These are phyloP conservation scores for Dynastes grantii DNA, from an alignment of 2,888 invertebrate species.

Conservation along the genomic window DNA sequence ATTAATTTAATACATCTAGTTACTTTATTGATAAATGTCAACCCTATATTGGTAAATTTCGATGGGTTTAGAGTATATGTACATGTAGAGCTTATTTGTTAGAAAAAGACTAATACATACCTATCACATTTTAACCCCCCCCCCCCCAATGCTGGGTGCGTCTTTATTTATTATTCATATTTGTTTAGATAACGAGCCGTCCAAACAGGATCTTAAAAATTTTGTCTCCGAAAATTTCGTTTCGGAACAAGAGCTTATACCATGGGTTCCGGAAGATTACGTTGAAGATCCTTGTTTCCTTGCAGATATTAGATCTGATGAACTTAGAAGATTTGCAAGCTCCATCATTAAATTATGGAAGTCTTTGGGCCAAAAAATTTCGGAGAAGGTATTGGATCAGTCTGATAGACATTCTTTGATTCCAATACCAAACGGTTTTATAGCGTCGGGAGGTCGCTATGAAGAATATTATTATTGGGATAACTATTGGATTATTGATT, in stretches of 20 bases:
- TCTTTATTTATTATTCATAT: background rate
- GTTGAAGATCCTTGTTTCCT: constrained; percentile 76
- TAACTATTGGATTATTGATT: constrained; percentile 89
- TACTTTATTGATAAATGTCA: too few relatives aligned
- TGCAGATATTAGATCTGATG: constrained; percentile 73
- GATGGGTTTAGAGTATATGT: too few relatives aligned
- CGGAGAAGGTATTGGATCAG: constrained; percentile 72
- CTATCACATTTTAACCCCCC: too few relatives aligned
- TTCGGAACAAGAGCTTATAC: constrained; percentile 74
- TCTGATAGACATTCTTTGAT: constrained; percentile 67
- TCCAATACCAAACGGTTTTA: constrained; percentile 74
- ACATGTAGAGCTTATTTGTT: too few relatives aligned
- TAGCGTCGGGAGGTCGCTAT: constrained; percentile 82
- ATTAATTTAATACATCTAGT: too few relatives aligned
- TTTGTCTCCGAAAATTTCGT: too few relatives aligned
- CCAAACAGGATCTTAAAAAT: constrained; percentile 60
- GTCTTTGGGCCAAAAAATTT: constrained; percentile 76
- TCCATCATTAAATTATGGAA: constrained; percentile 78
- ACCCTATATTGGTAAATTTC: too few relatives aligned
- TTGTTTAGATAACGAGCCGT: constrained; percentile 68
- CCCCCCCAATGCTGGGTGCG: too few relatives aligned
- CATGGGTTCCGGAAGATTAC: constrained; percentile 77
- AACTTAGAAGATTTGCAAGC: constrained; percentile 76
- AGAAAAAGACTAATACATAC: too few relatives aligned
- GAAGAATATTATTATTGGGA: constrained; percentile 90